These are phyloP conservation scores for Micoletzkya japonica DNA, from an alignment of 2,888 invertebrate species.

Conservation along the genomic window DNA sequence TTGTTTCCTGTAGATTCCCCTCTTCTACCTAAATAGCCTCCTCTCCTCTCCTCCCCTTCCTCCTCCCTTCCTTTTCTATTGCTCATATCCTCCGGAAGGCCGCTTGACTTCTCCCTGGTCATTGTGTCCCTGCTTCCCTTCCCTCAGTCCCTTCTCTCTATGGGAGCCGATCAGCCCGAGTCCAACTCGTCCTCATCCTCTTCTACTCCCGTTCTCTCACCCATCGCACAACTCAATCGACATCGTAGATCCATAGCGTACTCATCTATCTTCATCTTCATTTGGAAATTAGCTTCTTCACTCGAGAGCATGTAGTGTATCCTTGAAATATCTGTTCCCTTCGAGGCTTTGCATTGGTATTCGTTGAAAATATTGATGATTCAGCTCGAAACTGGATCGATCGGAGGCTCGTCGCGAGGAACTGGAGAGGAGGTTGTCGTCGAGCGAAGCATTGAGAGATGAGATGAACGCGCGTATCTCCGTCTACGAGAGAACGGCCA, in stretches of 20 bases:
- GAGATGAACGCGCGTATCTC: slow-evolving; percentile 15
- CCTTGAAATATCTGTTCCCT: too few species aligned
- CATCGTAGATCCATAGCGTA: too few species aligned
- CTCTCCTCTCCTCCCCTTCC: background rate
- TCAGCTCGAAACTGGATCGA: slow-evolving; percentile 26
- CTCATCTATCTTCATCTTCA: too few species aligned
- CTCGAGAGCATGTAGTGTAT: too few species aligned
- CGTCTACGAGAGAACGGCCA: slow-evolving; percentile 25
- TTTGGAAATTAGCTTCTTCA: too few species aligned
- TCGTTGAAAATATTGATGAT: too few species aligned
- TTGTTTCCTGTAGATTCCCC: background rate
- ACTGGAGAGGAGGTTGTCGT: slow-evolving; percentile 5
- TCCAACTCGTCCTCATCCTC: slow-evolving; percentile 8
- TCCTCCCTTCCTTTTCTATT: background rate
- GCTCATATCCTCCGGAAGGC: slow-evolving; percentile 13
- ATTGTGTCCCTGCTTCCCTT: slow-evolving; percentile 11
- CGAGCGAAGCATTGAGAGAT: slow-evolving; percentile 12
- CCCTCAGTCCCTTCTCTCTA: background rate
- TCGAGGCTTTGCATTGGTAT: too few species aligned
- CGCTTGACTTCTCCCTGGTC: slow-evolving; percentile 16
- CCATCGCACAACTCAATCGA: background rate
- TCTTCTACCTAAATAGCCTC: background rate
- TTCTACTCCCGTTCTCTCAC: background rate
- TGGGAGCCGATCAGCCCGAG: background rate
- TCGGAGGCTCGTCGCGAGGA: slow-evolving; percentile 16